These are phyloP conservation scores for Bombylius discolor DNA, from an alignment of 2,888 invertebrate genomes.

Conservation along the genomic window DNA sequence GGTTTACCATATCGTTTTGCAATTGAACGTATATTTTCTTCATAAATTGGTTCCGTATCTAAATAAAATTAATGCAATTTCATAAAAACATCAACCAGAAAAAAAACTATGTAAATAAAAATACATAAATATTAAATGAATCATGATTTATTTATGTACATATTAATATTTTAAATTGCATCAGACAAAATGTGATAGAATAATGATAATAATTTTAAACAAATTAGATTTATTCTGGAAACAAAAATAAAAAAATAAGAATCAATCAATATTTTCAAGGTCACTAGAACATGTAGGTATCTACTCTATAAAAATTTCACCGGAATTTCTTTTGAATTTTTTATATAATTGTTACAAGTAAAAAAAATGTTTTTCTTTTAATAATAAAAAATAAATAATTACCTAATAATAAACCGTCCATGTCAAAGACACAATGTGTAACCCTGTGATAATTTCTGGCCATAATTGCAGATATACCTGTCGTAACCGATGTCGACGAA, in stretches of 20 bases:
- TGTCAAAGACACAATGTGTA: constrained; percentile 40
- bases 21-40: constrained; percentile 48
- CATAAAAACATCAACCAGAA: background rate
- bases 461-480: background rate
- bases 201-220: background rate
- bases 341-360: background rate
- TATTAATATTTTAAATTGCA: no score
- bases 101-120: background rate
- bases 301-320: background rate
- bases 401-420: constrained; percentile 43
- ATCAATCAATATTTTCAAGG: background rate
- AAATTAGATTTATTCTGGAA: background rate
- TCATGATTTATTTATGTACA: background rate
- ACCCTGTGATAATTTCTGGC: constrained; percentile 21
- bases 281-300: background rate
- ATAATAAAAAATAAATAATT: constrained; percentile 9
- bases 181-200: background rate
- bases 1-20: constrained; percentile 57
- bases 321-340: background rate
- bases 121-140: background rate
- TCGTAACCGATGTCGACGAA: background rate
- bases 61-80: background rate
- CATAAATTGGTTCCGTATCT: background rate
- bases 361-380: no score
- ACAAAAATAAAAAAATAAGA: background rate